phyloP scores from a whole-genome alignment of 2,113 vertebrate species.

The Micromys minutus region DNA sequence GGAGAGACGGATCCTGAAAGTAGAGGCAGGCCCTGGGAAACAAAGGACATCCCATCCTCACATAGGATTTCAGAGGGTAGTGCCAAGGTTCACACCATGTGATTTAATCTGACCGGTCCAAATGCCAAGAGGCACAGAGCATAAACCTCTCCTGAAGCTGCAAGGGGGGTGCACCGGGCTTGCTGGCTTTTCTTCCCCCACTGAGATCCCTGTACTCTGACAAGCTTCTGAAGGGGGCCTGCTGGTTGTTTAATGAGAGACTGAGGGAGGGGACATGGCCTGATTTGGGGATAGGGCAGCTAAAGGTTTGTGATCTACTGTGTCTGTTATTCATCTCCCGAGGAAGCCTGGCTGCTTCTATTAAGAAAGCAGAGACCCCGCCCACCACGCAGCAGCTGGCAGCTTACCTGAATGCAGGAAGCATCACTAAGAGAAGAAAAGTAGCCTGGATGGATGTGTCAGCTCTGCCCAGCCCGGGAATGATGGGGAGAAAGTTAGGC shows the following conservation, averaged over 20 bases:
- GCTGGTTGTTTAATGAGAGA: background rate
- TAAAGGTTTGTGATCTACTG: background rate
- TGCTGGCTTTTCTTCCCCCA: background rate
- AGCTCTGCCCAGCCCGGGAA: no score
- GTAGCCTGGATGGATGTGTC: no score
- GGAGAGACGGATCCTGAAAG: background rate
- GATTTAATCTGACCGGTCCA: background rate
- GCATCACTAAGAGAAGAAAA: background rate
- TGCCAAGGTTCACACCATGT: background rate
- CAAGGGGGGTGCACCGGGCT: background rate
- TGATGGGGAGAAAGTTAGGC: background rate
- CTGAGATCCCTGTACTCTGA: background rate
- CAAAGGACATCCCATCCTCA: background rate
- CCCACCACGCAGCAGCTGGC: background rate
- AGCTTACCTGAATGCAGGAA: background rate
- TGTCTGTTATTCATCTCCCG: background rate
- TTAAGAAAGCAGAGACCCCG: background rate
- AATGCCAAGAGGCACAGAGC: background rate
- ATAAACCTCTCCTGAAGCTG: background rate
- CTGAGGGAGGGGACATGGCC: background rate
- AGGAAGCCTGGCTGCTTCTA: background rate
- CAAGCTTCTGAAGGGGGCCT: background rate
- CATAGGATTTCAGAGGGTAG: background rate
- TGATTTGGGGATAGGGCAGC: background rate
- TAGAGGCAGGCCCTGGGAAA: background rate